phyloP scores from a whole-genome alignment of 1,140 invertebrate genomes.

The Sminthurinus signatus region DNA sequence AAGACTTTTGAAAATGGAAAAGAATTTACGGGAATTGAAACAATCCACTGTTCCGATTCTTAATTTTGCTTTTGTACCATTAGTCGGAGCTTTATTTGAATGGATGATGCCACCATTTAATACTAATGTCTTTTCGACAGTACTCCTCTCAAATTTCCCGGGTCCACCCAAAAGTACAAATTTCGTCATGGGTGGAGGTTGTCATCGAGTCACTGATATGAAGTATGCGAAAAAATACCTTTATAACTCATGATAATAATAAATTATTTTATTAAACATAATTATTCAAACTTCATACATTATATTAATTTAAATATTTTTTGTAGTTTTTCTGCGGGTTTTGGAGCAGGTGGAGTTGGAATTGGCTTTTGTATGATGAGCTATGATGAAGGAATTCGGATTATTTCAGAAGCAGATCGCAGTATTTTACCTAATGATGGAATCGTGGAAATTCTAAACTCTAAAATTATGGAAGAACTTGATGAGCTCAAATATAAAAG shows the following conservation, averaged over 20 bases:
- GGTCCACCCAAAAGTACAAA: constrained; percentile 8
- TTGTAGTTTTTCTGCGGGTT: neutral
- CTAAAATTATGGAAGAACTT: too few species aligned
- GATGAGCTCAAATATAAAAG: too few species aligned
- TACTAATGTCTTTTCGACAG: constrained; percentile 18
- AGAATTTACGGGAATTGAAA: constrained; percentile 14
- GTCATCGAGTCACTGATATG: constrained; percentile 19
- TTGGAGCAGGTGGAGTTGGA: neutral
- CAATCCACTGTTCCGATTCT: constrained; percentile 18
- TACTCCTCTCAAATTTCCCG: constrained; percentile 23
- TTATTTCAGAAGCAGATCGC: too few species aligned
- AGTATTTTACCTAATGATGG: too few species aligned
- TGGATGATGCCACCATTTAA: constrained; percentile 19
- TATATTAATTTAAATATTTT: too few species aligned
- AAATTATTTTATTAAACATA: too few species aligned
- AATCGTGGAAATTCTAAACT: too few species aligned
- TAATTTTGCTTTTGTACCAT: constrained; percentile 20
- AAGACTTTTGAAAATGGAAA: constrained; percentile 19
- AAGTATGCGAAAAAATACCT: too few species aligned
- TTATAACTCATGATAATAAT: too few species aligned
- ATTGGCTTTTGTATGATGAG: too few species aligned
- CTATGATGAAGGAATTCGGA: too few species aligned
- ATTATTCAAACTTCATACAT: too few species aligned
- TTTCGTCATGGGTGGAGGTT: constrained; percentile 16
- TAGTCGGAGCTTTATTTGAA: constrained; percentile 17